These are phyloP conservation scores for Gasteruption jaculator DNA, from an alignment of 2,888 invertebrate species.

Conservation along the genomic window DNA sequence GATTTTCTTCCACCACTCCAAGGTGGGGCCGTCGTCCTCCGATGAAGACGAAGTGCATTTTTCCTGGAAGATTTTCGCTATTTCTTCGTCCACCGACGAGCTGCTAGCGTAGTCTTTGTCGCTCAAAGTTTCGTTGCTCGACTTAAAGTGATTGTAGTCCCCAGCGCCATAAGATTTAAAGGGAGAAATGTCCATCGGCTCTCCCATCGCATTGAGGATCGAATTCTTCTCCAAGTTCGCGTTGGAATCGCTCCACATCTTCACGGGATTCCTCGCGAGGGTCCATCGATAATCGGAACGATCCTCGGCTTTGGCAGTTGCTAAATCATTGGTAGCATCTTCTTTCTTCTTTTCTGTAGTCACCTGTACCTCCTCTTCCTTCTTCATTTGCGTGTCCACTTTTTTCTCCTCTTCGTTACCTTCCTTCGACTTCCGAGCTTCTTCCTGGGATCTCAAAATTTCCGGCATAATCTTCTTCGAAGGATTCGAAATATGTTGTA, in stretches of 20 bases:
- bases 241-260: slow-evolving; percentile 15
- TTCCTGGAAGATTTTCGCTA: slow-evolving; percentile 13
- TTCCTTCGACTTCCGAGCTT: too few species aligned
- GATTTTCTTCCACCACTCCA: background rate
- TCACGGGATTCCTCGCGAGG: slow-evolving; percentile 8
- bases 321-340: slow-evolving; percentile 13
- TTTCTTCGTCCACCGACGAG: slow-evolving; percentile 21
- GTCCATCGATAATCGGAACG: slow-evolving; percentile 15
- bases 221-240: background rate
- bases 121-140: background rate
- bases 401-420: too few species aligned
- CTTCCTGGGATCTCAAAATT: too few species aligned
- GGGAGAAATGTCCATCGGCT: slow-evolving; percentile 18
- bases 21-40: slow-evolving; percentile 12
- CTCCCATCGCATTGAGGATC: slow-evolving; percentile 2
- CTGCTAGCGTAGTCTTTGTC: too few species aligned
- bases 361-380: too few species aligned
- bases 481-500: too few species aligned
- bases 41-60: slow-evolving; percentile 20
- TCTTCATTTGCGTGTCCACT: background rate
- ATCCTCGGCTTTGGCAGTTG: slow-evolving; percentile 13
- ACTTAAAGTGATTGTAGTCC: background rate
- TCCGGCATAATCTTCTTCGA: background rate
- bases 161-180: too few species aligned
- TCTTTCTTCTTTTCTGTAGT: background rate